phyloP scores from a whole-genome alignment of 2,113 vertebrate species.

The Abramis brama region DNA sequence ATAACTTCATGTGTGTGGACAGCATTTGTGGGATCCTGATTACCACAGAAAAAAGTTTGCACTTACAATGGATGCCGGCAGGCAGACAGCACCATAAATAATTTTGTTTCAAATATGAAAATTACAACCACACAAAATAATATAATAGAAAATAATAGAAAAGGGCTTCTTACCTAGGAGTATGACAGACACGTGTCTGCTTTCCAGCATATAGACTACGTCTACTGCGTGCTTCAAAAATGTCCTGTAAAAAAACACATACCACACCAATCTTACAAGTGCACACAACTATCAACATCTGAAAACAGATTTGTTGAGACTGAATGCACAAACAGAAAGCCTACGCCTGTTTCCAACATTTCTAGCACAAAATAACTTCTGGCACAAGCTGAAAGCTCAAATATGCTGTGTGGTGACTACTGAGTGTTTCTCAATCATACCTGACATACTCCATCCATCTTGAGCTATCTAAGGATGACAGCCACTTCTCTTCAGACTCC shows the following conservation, averaged over 20 bases:
- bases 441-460: slow-evolving; percentile 92
- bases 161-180: slow-evolving; percentile 82
- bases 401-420: slow-evolving; percentile 27
- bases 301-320: background rate
- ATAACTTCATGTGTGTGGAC: background rate
- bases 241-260: slow-evolving; percentile 67
- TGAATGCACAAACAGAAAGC: background rate
- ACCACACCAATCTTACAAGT: background rate
- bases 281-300: background rate
- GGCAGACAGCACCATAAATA: no score
- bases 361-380: background rate
- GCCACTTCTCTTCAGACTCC: slow-evolving; percentile 94
- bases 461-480: slow-evolving; percentile 89
- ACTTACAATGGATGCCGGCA: background rate
- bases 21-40: background rate
- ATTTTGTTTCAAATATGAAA: no score
- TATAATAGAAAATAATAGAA: background rate
- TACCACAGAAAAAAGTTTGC: background rate
- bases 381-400: background rate
- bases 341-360: background rate
- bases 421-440: slow-evolving; percentile 69
- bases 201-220: slow-evolving; percentile 88
- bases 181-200: slow-evolving; percentile 85
- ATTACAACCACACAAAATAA: background rate
- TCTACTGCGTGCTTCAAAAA: slow-evolving; percentile 92